Evolutionary conservation across 2,113 vertebrate species (phyloP), one percentile per base, ranked within the genome.

Genomic region (Acanthisitta chloris): DNA sequence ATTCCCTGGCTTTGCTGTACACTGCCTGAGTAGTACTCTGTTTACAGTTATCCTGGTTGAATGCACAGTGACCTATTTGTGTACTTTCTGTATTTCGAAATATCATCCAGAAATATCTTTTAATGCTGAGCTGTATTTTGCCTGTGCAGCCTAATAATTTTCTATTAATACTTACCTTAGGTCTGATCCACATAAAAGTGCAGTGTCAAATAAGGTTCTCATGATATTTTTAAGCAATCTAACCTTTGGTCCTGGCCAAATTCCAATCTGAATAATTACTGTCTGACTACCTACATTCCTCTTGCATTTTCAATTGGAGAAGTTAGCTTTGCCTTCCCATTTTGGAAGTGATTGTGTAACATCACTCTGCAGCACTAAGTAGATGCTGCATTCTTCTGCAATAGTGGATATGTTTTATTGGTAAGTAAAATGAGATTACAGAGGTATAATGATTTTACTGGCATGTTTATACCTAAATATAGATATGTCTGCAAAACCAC

Each of bases 241-340:
- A 95, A 94, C 96, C 88, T 96, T 97, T 94, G 84, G 89, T 93
- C 93, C 74, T 96, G 92, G 95, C 86, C 69, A 73, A 95, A 96
- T 94, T 97, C 94, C 95, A 97, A 62, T 74, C 64, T 48, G 67
- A 96, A 94, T 96, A 96, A 93, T 97, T 88, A 92, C 79, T 84
- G 72, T 96, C 84, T 96, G 90, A 88, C 94, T 93, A 96, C 83
- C 81, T 89, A 93, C 78, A 64, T 96, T 95, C 42, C 59, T 86
- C 90, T 82, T 95, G 84, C 64, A 91, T 96, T 92, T 97, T 95
- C 90, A 95, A 1, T 79, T 83, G 82, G 52, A 86, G 71, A 93
- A 74, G 82, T 93, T 95, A 91, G 52, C 87, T 81, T 92, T 94
- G 58, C 57, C 59, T 90, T 96, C 74, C 64, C 72, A 4, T 92